These are phyloP conservation scores for Apogon talboti DNA, from an alignment of 2,797 vertebrate genomes.

Conservation along the genomic window DNA sequence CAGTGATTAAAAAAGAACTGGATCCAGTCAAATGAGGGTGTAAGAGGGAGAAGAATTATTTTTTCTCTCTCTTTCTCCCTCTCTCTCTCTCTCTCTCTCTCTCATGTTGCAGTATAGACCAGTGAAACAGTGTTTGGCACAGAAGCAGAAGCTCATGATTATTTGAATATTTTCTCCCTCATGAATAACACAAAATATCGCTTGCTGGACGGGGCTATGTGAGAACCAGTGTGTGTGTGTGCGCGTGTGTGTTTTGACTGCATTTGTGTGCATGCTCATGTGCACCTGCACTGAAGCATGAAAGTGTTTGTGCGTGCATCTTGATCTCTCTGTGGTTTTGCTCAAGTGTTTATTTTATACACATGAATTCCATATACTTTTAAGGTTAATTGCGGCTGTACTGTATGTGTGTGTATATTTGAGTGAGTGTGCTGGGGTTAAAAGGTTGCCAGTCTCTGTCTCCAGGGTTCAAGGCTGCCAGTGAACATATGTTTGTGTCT, in stretches of 20 bases:
- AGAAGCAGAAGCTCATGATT: conserved; percentile 73
- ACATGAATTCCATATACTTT: conserved; percentile 9
- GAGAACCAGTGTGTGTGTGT: conserved; percentile 19
- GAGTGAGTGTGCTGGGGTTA: conserved; percentile 58
- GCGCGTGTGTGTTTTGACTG: conserved; percentile 10
- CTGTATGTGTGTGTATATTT: conserved; percentile 27
- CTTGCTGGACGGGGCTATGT: conserved; percentile 49
- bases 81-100: conserved; percentile 17
- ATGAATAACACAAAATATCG: conserved; percentile 78
- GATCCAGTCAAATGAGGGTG: no score
- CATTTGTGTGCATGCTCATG: conserved; percentile 1
- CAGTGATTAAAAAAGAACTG: no score
- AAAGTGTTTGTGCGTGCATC: conserved; percentile 34
- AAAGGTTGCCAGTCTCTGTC: conserved; percentile 90
- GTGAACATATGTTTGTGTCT: conserved; percentile 95
- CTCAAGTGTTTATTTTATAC: conserved; percentile 13
- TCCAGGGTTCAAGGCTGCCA: conserved; percentile 86
- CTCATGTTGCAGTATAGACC: conserved; percentile 46
- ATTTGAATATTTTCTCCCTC: conserved; percentile 79
- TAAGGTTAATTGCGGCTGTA: not conserved
- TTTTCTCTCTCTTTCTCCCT: conserved; percentile 2
- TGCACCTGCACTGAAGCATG: conserved; percentile 40
- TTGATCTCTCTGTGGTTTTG: conserved; percentile 16
- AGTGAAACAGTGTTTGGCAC: conserved; percentile 61
- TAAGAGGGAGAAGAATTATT: not conserved